Conservation (phyloP, 2,113 vertebrate species). For the Australoheros scitulus region DNA sequence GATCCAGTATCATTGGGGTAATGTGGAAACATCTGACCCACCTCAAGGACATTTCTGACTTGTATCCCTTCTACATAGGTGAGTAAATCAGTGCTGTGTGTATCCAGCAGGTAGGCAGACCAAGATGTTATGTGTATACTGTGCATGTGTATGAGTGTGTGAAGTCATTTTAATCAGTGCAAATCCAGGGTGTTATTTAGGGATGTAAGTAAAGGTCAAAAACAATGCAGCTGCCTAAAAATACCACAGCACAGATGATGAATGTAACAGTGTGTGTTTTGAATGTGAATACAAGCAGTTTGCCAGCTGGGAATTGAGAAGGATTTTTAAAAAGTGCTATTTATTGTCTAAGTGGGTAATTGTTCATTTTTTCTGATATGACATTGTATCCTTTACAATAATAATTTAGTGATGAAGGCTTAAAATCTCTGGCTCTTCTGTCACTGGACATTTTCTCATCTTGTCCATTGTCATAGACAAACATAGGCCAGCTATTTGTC, state of each 20-base stretch:
- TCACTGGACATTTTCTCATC: not conserved
- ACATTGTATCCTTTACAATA: not conserved
- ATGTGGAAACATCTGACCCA: conserved; percentile 60
- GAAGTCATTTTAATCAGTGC: conserved; percentile 65
- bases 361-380: not conserved
- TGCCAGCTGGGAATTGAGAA: not conserved
- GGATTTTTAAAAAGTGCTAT: not conserved
- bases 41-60: conserved; percentile 49
- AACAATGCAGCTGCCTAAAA: conserved; percentile 61
- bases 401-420: not conserved
- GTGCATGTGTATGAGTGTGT: conserved; percentile 6
- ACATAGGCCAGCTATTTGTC: conserved; percentile 56
- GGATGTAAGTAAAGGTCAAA: conserved; percentile 60
- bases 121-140: not conserved
- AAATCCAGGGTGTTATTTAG: conserved; percentile 65
- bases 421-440: not conserved
- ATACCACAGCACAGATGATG: conserved; percentile 35
- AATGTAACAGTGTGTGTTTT: conserved; percentile 1
- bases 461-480: not conserved
- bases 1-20: conserved; percentile 40
- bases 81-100: conserved; percentile 4
- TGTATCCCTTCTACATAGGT: conserved; percentile 9
- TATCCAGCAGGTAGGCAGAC: conserved; percentile 43
- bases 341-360: not conserved
- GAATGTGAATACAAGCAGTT: not conserved